Base-by-base conservation (phyloP, 2,797 vertebrate species). In the Malacoctenus gilli region DNA sequence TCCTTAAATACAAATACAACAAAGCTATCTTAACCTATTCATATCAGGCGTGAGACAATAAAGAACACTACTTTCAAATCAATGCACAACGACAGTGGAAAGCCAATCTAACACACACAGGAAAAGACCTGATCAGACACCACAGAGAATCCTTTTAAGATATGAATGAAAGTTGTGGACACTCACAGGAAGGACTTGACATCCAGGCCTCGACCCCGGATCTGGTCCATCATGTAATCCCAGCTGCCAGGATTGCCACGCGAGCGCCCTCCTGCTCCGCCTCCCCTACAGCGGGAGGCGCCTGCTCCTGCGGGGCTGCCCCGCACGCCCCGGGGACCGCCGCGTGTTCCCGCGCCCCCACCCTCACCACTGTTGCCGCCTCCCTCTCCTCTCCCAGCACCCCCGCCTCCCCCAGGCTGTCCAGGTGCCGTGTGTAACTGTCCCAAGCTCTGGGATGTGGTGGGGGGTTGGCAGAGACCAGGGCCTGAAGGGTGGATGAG, bases 111-210 rank as follows among this genome's bases (percentile, higher is more conserved):
- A 62, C 15, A 51, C 16, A 66, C 16, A 41, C 7, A 64, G 32
- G 76, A 19, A 60, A 21, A 59, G 46, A 32, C 14, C 21, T 49
- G 20, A 46, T 25, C 18, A 55, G n/a, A 41, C 35, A 25, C 55
- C 44, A 20, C 18, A 42, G 25, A 28, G 25, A 2, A 68, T 39
- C 44, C 6, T 21, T 46, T 32, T 32, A 4, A 70, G 10, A 60
- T 7, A 47, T 34, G 46, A 28, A 28, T 28, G 9, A 28, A 28
- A 28, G 9, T 50, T 42, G 42, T 42, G 68, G 32, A 59, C 53
- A 99, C 97, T 99, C 95, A 99, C 97, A 99, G 92, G 87, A 99
- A 99, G 81, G 96, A 98, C 89, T 96, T 99, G 91, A 97, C 95
- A 77, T 99, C 97, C 90, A 98, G 92, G 90, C 97, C 97, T 8